Percentiles rank a stretch among this genome's conserved stretches.
Conservation (phyloP, 2,888 invertebrate species). For the Drosophila formosana region DNA sequence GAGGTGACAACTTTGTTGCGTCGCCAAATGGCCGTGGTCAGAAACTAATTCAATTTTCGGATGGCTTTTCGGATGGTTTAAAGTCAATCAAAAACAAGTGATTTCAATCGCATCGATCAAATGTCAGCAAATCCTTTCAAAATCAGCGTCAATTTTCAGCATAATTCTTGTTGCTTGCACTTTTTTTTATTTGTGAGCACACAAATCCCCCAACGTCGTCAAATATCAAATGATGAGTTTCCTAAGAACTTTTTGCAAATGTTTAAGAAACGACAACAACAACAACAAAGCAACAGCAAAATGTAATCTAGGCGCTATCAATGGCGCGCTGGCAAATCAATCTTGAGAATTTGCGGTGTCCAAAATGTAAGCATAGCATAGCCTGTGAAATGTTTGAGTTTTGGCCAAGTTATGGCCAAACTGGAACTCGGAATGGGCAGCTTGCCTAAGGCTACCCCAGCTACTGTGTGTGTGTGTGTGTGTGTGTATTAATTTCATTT, state of each 20-base stretch:
- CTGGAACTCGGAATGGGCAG: background rate
- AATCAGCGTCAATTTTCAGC: slow-evolving; percentile 5
- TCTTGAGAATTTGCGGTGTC: slow-evolving; percentile 13
- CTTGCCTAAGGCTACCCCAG: background rate
- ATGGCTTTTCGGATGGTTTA: slow-evolving; percentile 24
- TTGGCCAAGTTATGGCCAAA: slow-evolving; percentile 13
- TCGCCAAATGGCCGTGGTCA: slow-evolving; percentile 18
- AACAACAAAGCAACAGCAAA: background rate
- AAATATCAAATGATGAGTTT: background rate
- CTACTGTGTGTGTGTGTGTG: background rate
- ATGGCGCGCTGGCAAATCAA: slow-evolving; percentile 15
- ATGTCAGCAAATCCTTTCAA: slow-evolving; percentile 25
- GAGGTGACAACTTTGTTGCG: slow-evolving; percentile 61
- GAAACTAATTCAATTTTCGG: slow-evolving; percentile 53
- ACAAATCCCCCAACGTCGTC: slow-evolving; percentile 1
- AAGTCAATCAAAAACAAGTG: slow-evolving; percentile 56
- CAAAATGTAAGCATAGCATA: slow-evolving; percentile 5
- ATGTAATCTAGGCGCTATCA: slow-evolving; percentile 7
- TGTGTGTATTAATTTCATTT: slow-evolving; percentile 31
- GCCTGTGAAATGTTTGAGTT: slow-evolving; percentile 16
- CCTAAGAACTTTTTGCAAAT: background rate
- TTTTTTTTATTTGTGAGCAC: background rate
- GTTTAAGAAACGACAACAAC: background rate
- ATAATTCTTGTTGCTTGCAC: background rate
- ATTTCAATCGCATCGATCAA: slow-evolving; percentile 39